Conservation (phyloP, 2,113 vertebrate species). For the Willisornis vidua region DNA sequence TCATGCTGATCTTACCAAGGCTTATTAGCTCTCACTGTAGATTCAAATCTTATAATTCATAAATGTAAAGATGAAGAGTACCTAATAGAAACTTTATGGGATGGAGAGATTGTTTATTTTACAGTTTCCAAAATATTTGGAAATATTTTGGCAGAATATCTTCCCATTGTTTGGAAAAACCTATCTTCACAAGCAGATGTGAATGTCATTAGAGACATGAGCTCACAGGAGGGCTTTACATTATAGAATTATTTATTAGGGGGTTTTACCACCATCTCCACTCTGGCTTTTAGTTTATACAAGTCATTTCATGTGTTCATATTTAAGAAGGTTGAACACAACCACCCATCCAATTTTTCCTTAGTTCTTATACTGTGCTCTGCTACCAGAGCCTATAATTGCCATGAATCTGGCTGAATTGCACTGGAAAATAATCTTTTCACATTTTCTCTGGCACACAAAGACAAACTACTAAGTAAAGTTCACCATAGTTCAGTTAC, state of each 20-base stretch:
- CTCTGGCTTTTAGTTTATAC: background rate
- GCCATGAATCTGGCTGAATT: constrained; percentile 55
- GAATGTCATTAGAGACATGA: background rate
- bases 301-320: background rate
- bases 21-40: background rate
- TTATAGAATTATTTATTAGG: background rate
- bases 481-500: constrained; percentile 18
- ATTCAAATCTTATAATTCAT: background rate
- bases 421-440: constrained; percentile 50
- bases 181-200: background rate
- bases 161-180: background rate
- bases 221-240: background rate
- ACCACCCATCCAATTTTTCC: constrained; percentile 10
- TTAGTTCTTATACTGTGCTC: background rate
- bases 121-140: background rate
- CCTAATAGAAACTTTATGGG: background rate
- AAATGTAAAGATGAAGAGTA: background rate
- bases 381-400: constrained; percentile 29
- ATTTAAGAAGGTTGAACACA: constrained; percentile 21
- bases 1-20: background rate
- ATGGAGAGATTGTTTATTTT: background rate
- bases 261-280: background rate
- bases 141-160: background rate
- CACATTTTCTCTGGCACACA: constrained; percentile 50
- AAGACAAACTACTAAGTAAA: constrained; percentile 36